Evolutionary conservation across 2,113 vertebrate species (phyloP).

Genomic region (Crypturellus undulatus): DNA sequence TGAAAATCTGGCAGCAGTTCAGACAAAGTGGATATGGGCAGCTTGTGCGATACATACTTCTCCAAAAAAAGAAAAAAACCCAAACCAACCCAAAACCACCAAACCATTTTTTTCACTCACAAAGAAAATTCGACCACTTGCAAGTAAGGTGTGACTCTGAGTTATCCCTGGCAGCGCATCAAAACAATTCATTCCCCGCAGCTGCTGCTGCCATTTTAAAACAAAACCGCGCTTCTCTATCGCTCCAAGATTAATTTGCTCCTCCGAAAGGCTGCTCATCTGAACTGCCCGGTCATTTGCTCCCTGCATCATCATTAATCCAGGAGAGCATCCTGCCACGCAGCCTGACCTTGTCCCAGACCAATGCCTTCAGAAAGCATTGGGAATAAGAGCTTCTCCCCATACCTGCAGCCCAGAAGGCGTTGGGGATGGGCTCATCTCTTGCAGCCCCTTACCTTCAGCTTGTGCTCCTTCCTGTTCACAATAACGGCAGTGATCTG

Average conservation of each 20-base stretch:
- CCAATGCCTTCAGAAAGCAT: fast-evolving
- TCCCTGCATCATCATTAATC: fast-evolving
- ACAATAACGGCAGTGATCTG: slow-evolving; percentile 96
- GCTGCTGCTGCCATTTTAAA: background rate
- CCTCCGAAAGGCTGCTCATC: background rate
- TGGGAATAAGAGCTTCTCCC: background rate
- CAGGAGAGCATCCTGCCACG: background rate
- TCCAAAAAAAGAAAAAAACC: background rate
- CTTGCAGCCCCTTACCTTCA: slow-evolving; percentile 80
- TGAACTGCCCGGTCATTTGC: background rate
- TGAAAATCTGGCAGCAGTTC: background rate
- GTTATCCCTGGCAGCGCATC: background rate
- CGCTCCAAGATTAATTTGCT: background rate
- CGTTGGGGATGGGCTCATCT: background rate
- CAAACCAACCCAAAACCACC: too few species aligned
- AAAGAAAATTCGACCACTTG: background rate
- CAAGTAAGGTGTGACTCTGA: fast-evolving
- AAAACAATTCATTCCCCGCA: background rate
- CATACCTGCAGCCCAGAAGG: fast-evolving
- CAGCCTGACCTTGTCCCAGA: fast-evolving
- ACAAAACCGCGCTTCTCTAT: background rate
- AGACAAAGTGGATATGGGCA: background rate
- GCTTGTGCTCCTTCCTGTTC: slow-evolving; percentile 96
- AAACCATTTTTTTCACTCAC: background rate
- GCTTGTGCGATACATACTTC: background rate